These are phyloP conservation scores for Philhelius pedissequus DNA, from an alignment of 2,888 invertebrate species.

Conservation along the genomic window DNA sequence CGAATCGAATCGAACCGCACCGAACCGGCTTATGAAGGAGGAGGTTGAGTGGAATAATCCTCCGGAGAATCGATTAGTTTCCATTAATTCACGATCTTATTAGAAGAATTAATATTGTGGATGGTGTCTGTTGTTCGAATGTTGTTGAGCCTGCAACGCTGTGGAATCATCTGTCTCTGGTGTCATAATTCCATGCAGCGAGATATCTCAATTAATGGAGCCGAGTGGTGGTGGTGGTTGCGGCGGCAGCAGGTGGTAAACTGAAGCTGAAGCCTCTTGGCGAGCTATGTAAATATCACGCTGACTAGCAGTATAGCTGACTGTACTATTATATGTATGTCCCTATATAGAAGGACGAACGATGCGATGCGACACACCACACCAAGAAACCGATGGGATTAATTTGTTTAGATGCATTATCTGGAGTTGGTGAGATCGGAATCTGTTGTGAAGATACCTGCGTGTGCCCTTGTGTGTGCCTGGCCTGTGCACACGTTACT, in stretches of 20 bases:
- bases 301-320: constrained; percentile 47
- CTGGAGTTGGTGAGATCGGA: constrained; percentile 69
- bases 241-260: neutral
- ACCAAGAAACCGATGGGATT: constrained; percentile 52
- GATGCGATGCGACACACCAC: neutral
- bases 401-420: constrained; percentile 69
- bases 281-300: constrained; percentile 62
- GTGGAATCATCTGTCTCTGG: constrained; percentile 66
- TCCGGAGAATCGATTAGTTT: constrained; percentile 66
- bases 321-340: neutral
- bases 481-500: neutral
- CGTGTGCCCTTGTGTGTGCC: constrained; percentile 33
- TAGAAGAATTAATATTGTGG: constrained; percentile 67
- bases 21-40: no score
- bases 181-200: constrained; percentile 65
- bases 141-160: constrained; percentile 63
- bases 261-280: constrained; percentile 12
- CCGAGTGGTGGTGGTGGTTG: neutral
- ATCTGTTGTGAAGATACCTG: constrained; percentile 60
- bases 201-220: constrained; percentile 66
- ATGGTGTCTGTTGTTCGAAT: constrained; percentile 61
- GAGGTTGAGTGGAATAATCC: constrained; percentile 57
- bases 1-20: neutral
- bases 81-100: constrained; percentile 69
- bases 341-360: constrained; percentile 27